Evolutionary conservation across 2,113 vertebrate genomes (phyloP), one percentile per base, ranked within the genome.

Genomic region (Hydropotes inermis): DNA sequence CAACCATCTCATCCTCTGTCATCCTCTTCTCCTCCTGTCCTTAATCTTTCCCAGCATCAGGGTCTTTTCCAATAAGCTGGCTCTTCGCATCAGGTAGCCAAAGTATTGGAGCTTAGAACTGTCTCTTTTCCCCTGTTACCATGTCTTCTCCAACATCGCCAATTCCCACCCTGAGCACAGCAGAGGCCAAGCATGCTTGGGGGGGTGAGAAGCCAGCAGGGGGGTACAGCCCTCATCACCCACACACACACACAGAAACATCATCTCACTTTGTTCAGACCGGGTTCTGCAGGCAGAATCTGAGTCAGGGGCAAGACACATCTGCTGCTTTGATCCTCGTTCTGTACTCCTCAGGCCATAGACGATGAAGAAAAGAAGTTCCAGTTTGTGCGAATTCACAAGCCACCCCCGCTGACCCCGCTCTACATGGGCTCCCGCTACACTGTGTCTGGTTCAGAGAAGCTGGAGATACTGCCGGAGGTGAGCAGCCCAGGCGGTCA

Each of bases 391-490:
- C 10, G 28, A 57, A 93, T 98, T 60, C 96, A 76, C 91, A 98
- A 98, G 55, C 98, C 97, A 33, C 61, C 94, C 27, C 98, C 95
- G 0, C 23, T 92, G 39, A 74, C 1, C 0, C 64, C 86, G 0
- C 95, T 98, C 21, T 95, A 96, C 78, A 19, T 98, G 2, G 97
- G 97, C 25, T 83, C 81, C 91, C 16, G 4, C 43, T 98, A 97
- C 43, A 10, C 0, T 0, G 81, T 98, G n/a, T 95, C 76, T 64
- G 52, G 84, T 36, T 94, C 95, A 3, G 1, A 19, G 11, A 4
- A 43, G 0, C 74, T 98, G 36, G 89, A 55, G 54, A 98, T 98
- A n/a, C 92, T 10, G 0, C 98, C 98, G 1, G 3, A 57, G 61
- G 98, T 98, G 93, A 98, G 97, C 27, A 47, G 11, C 13, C 54